These are phyloP conservation scores for Verasper variegatus DNA, from an alignment of 2,113 vertebrate species.

Conservation along the genomic window DNA sequence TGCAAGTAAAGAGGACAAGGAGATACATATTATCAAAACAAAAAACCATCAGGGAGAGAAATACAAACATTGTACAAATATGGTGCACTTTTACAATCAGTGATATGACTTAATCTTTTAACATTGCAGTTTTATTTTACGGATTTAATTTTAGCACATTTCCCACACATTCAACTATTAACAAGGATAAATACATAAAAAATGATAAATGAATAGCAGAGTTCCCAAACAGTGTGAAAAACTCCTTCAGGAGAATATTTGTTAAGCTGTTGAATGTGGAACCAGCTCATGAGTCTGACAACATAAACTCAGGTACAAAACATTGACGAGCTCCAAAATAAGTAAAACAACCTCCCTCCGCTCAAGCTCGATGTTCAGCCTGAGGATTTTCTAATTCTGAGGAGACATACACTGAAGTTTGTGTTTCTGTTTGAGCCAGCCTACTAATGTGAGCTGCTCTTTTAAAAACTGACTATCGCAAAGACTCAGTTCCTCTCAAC, in stretches of 20 bases:
- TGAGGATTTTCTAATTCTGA: background rate
- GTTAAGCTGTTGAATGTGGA: background rate
- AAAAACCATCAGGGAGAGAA: no score
- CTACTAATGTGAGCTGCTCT: background rate
- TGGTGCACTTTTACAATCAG: no score
- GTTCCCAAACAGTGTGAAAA: background rate
- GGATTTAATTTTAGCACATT: no score
- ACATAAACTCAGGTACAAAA: background rate
- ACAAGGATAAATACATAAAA: no score
- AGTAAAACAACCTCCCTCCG: background rate
- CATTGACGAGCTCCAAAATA: no score
- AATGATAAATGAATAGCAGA: no score
- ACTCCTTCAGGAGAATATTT: background rate
- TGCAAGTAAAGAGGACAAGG: constrained; percentile 58
- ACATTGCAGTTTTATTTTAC: no score
- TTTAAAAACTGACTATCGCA: no score
- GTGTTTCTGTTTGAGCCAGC: background rate
- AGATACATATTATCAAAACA: background rate
- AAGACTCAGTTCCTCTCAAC: no score
- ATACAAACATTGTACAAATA: background rate
- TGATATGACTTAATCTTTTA: background rate
- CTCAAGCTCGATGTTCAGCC: background rate
- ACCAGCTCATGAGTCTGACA: background rate
- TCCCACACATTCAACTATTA: no score
- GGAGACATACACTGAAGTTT: background rate